A percentile compares a stretch with the other conserved stretches of the same genome.
These are phyloP conservation scores for Tragulus kanchil DNA, from an alignment of 2,113 vertebrate genomes.

Conservation along the genomic window DNA sequence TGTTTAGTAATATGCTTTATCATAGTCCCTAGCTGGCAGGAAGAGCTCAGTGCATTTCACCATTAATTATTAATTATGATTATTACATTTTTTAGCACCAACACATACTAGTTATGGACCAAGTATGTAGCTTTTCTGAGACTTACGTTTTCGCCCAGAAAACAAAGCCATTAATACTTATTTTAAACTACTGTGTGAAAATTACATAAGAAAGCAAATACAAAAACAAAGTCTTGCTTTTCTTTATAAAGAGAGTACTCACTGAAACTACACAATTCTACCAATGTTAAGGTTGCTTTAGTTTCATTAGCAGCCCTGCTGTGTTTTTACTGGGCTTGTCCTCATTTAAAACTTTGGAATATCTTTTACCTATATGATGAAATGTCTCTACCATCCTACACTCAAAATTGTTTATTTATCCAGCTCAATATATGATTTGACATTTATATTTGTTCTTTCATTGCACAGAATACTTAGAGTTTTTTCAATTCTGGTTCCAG, in stretches of 20 bases:
- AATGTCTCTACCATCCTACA: background rate
- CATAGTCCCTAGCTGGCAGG: background rate
- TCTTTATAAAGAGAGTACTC: background rate
- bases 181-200: background rate
- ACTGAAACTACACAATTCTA: background rate
- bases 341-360: background rate
- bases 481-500: background rate
- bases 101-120: background rate
- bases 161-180: background rate
- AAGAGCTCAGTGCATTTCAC: background rate
- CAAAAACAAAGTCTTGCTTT: background rate
- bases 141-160: background rate
- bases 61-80: background rate
- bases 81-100: background rate
- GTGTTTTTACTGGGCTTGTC: background rate
- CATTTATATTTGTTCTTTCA: slow-evolving; percentile 10
- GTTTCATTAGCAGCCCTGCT: background rate
- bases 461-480: background rate
- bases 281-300: background rate
- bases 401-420: background rate
- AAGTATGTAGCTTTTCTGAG: background rate
- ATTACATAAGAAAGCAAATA: slow-evolving; percentile 12
- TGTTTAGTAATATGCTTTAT: background rate
- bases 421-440: background rate
- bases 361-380: background rate